Evolutionary conservation across 2,888 invertebrate genomes (phyloP), one percentile per base, ranked within the genome.

Genomic region (Dendrolimus pini): DNA sequence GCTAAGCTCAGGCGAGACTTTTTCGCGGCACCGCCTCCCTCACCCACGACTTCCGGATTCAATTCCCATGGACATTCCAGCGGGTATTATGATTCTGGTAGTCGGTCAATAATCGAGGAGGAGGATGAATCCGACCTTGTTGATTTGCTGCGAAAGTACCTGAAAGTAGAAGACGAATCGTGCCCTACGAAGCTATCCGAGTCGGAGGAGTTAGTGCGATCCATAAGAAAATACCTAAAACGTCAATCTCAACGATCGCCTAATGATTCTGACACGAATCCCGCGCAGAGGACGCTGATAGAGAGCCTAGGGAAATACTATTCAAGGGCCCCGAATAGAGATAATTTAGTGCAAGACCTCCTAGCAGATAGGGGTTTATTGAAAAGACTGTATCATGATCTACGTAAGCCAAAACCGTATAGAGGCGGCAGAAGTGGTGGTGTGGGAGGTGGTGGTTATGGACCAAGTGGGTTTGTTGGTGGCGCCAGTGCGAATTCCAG

Each of bases 351-450:
- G 66, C 94, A 94, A 57, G 94, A 94, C 70, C 89, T 96, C 56
- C 82, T 96, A 57, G 94, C 94, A 9, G 94, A 96, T 77, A 92
- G 95, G 68, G 94, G 93, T 71, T 89, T 95, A 41, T 84, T 96
- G 57, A 95, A 95, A 78, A 94, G 93, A 77, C 85, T 95, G 42
- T 95, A 95, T 74, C 94, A 94, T 74, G 95, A 95, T 71, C 85
- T 95, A 66, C 91, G 95, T 64, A 94, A 94, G 71, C 92, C 95
- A 41, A 93, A 94, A 68, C 87, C 90, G 52, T 91, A 90, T 65
- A 78, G 88, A 58, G 90, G 84, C 56, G 80, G 83, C 60, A 65
- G 66, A 56, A 68, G 75, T 47, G 57, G 85, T 83, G n/a, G 92
- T 89, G 53, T 92, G 91, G 54, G 93, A 91, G 54, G 75, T 59